Evolutionary conservation across 2,797 vertebrate species (phyloP).

Genomic region (Crocodylus rhombifer): DNA sequence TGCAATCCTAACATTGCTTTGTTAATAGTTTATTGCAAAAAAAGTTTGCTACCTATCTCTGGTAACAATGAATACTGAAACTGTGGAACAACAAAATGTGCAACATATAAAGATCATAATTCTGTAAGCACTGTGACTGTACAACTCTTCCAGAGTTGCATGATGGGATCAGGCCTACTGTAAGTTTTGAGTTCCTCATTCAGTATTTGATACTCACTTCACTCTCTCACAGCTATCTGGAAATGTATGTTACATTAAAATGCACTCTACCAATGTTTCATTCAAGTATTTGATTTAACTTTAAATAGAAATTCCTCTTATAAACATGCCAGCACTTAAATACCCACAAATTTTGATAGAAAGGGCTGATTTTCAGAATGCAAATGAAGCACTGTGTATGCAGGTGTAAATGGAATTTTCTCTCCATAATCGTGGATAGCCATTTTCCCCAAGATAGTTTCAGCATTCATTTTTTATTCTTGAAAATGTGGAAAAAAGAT

Average conservation of each 20-base stretch:
- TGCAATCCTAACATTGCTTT: fast-evolving
- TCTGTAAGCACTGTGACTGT: not conserved
- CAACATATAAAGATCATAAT: not conserved
- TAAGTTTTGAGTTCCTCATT: not conserved
- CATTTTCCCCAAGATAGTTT: not conserved
- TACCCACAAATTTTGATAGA: not conserved
- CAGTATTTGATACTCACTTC: not conserved
- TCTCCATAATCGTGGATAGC: not conserved
- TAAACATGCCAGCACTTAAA: not conserved
- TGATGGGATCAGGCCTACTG: not conserved
- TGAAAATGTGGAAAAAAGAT: not conserved
- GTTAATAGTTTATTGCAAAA: not conserved
- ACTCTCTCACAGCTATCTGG: not conserved
- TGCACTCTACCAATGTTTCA: not conserved
- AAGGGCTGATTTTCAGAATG: not conserved
- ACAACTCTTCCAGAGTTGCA: not conserved
- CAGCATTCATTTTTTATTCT: not conserved
- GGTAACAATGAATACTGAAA: not conserved
- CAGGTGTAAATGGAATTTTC: not conserved
- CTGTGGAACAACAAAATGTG: not conserved
- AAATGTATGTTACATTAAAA: not conserved
- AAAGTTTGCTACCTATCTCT: not conserved
- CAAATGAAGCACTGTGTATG: not conserved
- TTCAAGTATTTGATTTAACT: not conserved
- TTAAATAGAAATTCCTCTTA: not conserved